Evolutionary conservation across 2,888 invertebrate genomes (phyloP).

Genomic region (Entomobrya multifasciata): DNA sequence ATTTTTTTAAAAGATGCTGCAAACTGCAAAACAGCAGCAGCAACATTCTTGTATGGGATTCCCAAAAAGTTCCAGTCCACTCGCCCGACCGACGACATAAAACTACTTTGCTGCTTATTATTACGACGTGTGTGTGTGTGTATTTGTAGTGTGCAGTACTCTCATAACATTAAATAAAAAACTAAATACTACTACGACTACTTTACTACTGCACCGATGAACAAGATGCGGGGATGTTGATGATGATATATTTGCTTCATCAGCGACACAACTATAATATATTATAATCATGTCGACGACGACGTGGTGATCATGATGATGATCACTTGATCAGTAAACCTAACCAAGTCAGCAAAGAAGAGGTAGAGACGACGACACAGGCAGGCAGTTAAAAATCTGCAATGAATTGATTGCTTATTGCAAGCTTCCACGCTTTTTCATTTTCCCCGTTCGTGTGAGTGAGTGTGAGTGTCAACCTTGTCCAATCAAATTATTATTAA

Average conservation of each 20-base stretch:
- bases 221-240: constrained; percentile 32
- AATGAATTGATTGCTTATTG: not conserved
- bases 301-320: constrained; percentile 33
- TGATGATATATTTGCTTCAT: constrained; percentile 45
- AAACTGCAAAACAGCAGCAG: too few relatives aligned
- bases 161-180: not conserved
- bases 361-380: too few relatives aligned
- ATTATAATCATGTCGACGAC: constrained; percentile 2
- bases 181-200: not conserved
- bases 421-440: not conserved
- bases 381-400: not conserved
- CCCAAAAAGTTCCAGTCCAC: constrained; percentile 70
- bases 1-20: constrained; percentile 7
- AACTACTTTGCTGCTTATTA: not conserved
- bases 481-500: constrained; percentile 37
- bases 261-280: constrained; percentile 36
- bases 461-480: constrained; percentile 56
- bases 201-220: not conserved
- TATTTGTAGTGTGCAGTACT: not conserved
- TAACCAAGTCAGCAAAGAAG: constrained; percentile 44
- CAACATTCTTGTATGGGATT: constrained; percentile 55
- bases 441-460: not conserved
- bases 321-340: not conserved
- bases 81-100: constrained; percentile 36
- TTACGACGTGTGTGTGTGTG: constrained; percentile 15